A percentile compares a stretch with the other conserved stretches of the same genome.
phyloP scores from a whole-genome alignment of 2,888 invertebrate genomes.

The Chymomyza procnemis region DNA sequence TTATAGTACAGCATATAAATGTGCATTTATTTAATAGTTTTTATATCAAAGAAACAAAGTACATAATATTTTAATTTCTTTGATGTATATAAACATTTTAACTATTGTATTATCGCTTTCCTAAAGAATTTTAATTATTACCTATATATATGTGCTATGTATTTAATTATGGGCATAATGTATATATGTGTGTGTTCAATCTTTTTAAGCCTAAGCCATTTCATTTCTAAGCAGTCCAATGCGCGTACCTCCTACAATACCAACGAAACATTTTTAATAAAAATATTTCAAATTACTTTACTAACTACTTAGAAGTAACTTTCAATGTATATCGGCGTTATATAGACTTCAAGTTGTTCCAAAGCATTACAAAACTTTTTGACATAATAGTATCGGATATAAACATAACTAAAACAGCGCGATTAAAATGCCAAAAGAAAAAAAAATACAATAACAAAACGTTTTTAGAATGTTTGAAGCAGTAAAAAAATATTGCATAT shows the following conservation, averaged over 20 bases:
- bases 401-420: background rate
- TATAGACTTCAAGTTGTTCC: background rate
- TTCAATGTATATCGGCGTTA: background rate
- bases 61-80: constrained; percentile 7
- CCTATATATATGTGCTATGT: background rate
- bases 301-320: constrained; percentile 46
- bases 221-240: constrained; percentile 42
- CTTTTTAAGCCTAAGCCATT: constrained; percentile 45
- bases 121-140: background rate
- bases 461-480: constrained; percentile 1
- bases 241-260: constrained; percentile 34
- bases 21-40: constrained; percentile 25
- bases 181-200: constrained; percentile 20
- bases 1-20: constrained; percentile 41
- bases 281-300: constrained; percentile 50
- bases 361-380: too few relatives aligned
- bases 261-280: constrained; percentile 43
- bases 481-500: constrained; percentile 36
- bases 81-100: constrained; percentile 34
- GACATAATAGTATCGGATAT: background rate
- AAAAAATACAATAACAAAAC: background rate
- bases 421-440: background rate
- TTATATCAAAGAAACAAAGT: constrained; percentile 25
- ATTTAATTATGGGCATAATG: constrained; percentile 20
- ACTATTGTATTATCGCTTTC: background rate